These are phyloP conservation scores for Eupsilia transversa DNA, from an alignment of 2,888 invertebrate genomes.

Conservation along the genomic window DNA sequence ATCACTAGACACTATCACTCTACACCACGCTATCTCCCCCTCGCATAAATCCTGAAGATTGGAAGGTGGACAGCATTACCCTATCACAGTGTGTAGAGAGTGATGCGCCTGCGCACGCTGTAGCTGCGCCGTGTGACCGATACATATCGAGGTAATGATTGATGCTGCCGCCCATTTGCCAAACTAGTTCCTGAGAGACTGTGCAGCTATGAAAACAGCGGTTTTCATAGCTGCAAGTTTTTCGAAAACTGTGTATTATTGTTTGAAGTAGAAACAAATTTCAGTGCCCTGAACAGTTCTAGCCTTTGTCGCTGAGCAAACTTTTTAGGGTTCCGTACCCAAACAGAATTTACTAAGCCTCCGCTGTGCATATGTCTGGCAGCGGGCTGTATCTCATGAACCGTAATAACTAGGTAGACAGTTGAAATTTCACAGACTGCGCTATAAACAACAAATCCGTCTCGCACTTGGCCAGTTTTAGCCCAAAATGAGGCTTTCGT, in stretches of 20 bases:
- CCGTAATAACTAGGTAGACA: too few relatives aligned
- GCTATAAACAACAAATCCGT: too few relatives aligned
- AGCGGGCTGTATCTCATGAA: too few relatives aligned
- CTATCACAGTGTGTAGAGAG: slow-evolving; percentile 33
- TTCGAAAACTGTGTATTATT: not conserved
- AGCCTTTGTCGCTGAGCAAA: not conserved
- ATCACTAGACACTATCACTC: slow-evolving; percentile 38
- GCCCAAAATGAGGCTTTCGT: not conserved
- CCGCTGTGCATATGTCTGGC: too few relatives aligned
- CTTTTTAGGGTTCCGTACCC: too few relatives aligned
- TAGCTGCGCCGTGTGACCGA: slow-evolving; percentile 79
- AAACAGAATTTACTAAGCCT: too few relatives aligned
- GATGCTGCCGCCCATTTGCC: slow-evolving; percentile 84
- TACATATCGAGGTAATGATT: slow-evolving; percentile 86
- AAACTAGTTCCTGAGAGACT: slow-evolving; percentile 73
- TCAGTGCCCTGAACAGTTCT: not conserved
- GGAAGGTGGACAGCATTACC: slow-evolving; percentile 51
- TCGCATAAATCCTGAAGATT: slow-evolving; percentile 51
- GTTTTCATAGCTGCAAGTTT: too few relatives aligned
- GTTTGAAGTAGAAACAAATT: not conserved
- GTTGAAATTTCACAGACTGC: too few relatives aligned
- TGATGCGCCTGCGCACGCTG: slow-evolving; percentile 53
- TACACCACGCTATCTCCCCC: slow-evolving; percentile 37
- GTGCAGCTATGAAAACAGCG: slow-evolving; percentile 46
- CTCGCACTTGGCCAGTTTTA: too few relatives aligned